Percentiles rank a stretch among this genome's conserved stretches.
phyloP scores from a whole-genome alignment of 1,140 invertebrate genomes.

The Drosophila grimshawi region DNA sequence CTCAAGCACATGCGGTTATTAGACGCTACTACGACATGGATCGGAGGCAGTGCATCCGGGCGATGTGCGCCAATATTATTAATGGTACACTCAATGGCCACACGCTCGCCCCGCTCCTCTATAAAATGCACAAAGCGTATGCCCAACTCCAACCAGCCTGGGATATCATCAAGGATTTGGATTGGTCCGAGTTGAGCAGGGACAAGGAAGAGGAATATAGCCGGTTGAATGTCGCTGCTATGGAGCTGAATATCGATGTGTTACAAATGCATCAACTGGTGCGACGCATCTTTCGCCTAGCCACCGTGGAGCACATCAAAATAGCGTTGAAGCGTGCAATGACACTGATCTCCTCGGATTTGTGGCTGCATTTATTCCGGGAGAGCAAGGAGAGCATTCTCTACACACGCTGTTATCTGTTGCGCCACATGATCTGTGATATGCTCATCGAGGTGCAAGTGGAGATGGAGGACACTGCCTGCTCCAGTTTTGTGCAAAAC shows the following conservation, averaged over 20 bases:
- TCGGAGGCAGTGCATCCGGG: slow-evolving; percentile 22
- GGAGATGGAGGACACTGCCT: neutral
- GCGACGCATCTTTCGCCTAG: slow-evolving; percentile 50
- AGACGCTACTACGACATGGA: slow-evolving; percentile 22
- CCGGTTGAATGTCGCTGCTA: slow-evolving; percentile 5
- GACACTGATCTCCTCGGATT: slow-evolving; percentile 22
- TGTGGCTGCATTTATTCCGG: slow-evolving; percentile 57
- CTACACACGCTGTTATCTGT: slow-evolving; percentile 46
- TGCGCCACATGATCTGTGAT: slow-evolving; percentile 69
- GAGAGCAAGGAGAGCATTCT: slow-evolving; percentile 52
- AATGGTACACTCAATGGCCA: slow-evolving; percentile 46
- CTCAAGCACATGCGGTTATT: slow-evolving; percentile 5
- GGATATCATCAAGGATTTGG: slow-evolving; percentile 49
- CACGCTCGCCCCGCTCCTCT: slow-evolving; percentile 40
- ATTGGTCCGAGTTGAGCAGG: slow-evolving; percentile 48
- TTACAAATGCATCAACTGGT: slow-evolving; percentile 61
- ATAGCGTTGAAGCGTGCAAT: slow-evolving; percentile 47
- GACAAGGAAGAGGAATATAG: slow-evolving; percentile 8
- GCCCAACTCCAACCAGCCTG: slow-evolving; percentile 52
- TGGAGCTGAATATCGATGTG: slow-evolving; percentile 30
- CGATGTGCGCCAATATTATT: slow-evolving; percentile 51
- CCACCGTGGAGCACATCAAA: slow-evolving; percentile 36
- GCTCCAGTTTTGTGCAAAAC: slow-evolving; percentile 51
- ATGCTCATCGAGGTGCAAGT: slow-evolving; percentile 14
- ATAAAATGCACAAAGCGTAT: slow-evolving; percentile 45